A percentile compares a stretch with the other conserved stretches of the same genome.
These are phyloP conservation scores for Aotus griseimembra DNA, from an alignment of 2,797 vertebrate species.

Conservation along the genomic window DNA sequence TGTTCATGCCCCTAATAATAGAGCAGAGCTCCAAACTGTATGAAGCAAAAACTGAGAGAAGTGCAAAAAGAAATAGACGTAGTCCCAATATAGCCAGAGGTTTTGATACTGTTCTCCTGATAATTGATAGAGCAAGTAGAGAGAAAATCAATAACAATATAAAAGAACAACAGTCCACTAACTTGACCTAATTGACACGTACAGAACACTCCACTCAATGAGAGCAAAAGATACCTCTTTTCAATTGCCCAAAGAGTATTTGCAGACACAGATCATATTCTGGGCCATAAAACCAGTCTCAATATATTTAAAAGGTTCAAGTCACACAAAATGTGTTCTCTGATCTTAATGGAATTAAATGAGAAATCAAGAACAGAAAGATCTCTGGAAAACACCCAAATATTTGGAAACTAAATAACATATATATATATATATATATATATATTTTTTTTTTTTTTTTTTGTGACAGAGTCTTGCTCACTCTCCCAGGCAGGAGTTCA, in stretches of 20 bases:
- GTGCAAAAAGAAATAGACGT: background rate
- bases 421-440: background rate
- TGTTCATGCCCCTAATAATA: background rate
- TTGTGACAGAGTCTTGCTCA: too few species aligned
- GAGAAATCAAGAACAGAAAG: background rate
- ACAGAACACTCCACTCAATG: background rate
- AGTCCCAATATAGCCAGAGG: background rate
- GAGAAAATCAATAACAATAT: background rate
- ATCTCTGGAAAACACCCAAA: background rate
- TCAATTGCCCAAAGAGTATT: background rate
- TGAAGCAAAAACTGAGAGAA: background rate
- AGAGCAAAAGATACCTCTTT: background rate
- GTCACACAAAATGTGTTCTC: background rate
- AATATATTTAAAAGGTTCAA: background rate
- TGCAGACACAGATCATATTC: background rate
- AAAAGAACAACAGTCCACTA: background rate
- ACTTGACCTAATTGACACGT: background rate
- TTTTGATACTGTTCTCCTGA: background rate
- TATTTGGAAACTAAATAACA: background rate
- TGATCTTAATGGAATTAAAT: background rate
- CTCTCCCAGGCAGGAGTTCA: too few species aligned
- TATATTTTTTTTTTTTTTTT: too few species aligned
- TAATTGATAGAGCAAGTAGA: background rate
- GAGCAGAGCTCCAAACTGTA: background rate
- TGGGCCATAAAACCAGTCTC: background rate